phyloP scores from a whole-genome alignment of 2,113 vertebrate species.

The Chaenogobius annularis region DNA sequence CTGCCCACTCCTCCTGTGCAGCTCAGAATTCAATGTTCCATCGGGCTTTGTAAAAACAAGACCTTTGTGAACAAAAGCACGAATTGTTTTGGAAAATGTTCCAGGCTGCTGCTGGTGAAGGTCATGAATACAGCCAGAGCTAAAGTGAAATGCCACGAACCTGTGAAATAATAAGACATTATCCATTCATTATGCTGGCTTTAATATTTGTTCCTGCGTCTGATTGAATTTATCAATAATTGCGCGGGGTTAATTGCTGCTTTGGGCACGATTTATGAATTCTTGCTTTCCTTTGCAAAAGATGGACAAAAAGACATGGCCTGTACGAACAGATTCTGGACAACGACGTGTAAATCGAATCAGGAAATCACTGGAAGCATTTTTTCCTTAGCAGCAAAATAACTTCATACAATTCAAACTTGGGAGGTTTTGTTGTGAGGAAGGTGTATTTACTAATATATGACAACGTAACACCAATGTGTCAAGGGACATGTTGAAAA shows the following conservation, averaged over 20 bases:
- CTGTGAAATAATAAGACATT: neutral
- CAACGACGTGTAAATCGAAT: too few species aligned
- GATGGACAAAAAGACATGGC: neutral
- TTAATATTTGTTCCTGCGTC: neutral
- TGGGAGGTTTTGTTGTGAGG: neutral
- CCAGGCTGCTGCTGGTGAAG: neutral
- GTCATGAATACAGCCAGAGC: neutral
- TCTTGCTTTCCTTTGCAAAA: neutral
- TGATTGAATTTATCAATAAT: neutral
- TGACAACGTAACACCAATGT: too few species aligned
- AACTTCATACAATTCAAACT: neutral
- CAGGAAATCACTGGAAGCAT: too few species aligned
- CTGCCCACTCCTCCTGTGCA: neutral
- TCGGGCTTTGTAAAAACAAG: neutral
- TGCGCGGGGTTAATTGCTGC: neutral
- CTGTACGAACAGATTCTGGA: too few species aligned
- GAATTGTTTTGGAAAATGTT: conserved; percentile 1
- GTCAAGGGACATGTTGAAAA: too few species aligned
- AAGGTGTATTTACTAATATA: neutral
- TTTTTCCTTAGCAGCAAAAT: too few species aligned
- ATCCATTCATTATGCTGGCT: neutral
- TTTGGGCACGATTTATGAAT: neutral
- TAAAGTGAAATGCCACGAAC: neutral
- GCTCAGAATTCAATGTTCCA: neutral
- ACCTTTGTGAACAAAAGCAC: conserved; percentile 4